Conservation (phyloP, 2,797 vertebrate genomes). For the Karalla daura region DNA sequence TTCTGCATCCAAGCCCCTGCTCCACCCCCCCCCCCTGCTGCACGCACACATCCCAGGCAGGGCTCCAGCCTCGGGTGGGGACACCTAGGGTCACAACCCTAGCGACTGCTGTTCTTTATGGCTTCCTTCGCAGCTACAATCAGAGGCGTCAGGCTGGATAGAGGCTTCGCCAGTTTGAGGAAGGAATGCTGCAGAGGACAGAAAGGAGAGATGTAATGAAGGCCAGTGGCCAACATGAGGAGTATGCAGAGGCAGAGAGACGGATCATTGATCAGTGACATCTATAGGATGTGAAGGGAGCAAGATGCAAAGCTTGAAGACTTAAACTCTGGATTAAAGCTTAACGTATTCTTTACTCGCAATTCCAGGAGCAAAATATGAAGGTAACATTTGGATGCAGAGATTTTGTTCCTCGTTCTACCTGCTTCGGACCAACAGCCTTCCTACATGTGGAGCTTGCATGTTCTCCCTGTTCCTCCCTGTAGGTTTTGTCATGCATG, state of each 20-base stretch:
- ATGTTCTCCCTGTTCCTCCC: no score
- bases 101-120: slow-evolving; percentile 99
- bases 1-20: slow-evolving; percentile 59
- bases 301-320: background rate
- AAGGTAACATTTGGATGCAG: no score
- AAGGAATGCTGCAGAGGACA: slow-evolving; percentile 90
- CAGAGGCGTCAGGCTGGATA: slow-evolving; percentile 98
- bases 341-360: background rate
- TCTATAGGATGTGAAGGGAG: background rate
- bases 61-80: slow-evolving; percentile 68
- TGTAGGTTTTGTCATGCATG: no score
- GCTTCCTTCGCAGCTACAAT: slow-evolving; percentile 99
- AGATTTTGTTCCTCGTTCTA: no score
- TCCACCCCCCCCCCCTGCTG: no score
- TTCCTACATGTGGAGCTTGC: no score
- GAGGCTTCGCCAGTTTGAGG: slow-evolving; percentile 97
- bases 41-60: slow-evolving; percentile 56
- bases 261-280: background rate
- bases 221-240: background rate
- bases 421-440: no score
- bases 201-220: background rate
- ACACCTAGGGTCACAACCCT: slow-evolving; percentile 68
- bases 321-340: background rate
- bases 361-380: background rate
- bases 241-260: background rate